Evolutionary conservation across 2,113 vertebrate species (phyloP).

Genomic region (Odocoileus virginianus): DNA sequence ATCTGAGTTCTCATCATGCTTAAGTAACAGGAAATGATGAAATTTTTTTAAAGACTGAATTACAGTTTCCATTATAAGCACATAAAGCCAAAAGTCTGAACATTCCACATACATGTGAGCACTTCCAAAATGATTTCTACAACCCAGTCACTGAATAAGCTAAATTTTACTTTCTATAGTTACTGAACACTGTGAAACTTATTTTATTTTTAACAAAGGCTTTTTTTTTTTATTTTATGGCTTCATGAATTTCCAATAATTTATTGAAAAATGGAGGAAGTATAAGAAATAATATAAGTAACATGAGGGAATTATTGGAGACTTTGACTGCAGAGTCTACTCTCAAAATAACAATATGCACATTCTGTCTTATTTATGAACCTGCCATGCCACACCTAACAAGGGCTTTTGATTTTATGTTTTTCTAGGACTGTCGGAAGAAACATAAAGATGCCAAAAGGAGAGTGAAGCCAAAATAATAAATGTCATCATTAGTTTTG

Average conservation of each 20-base stretch:
- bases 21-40: neutral
- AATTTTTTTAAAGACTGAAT: slow-evolving; percentile 12
- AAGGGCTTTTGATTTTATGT: neutral
- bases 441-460: slow-evolving; percentile 92
- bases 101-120: neutral
- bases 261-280: neutral
- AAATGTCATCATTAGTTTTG: slow-evolving; percentile 12
- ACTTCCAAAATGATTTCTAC: neutral
- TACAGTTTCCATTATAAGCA: neutral
- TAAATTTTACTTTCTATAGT: neutral
- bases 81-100: neutral
- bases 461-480: slow-evolving; percentile 79
- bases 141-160: neutral
- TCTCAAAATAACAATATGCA: neutral
- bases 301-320: neutral
- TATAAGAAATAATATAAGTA: neutral
- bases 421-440: slow-evolving; percentile 88
- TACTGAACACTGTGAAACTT: neutral
- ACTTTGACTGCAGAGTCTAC: neutral
- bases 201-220: neutral
- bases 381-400: neutral
- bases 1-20: neutral
- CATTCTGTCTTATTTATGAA: neutral
- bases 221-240: neutral
- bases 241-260: neutral